A percentile compares a stretch with the other conserved stretches of the same genome.
phyloP scores from a whole-genome alignment of 2,888 invertebrate species.

The Ernsta delagoae region DNA sequence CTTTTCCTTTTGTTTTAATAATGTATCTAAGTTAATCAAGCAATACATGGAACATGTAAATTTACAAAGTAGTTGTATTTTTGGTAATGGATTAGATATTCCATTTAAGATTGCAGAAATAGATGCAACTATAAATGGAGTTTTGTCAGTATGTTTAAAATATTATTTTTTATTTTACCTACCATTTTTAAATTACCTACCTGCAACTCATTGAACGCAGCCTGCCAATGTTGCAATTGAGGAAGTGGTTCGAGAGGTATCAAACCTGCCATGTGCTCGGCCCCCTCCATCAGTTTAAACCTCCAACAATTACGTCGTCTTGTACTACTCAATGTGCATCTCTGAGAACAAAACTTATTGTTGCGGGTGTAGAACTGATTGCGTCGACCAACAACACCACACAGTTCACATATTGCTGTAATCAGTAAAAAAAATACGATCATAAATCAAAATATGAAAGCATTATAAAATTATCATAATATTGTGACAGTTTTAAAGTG shows the following conservation, averaged over 20 bases:
- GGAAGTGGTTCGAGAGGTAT: slow-evolving; percentile 80
- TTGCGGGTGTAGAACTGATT: slow-evolving; percentile 70
- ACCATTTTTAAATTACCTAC: slow-evolving; percentile 55
- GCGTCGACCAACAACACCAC: slow-evolving; percentile 73
- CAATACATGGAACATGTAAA: too few species aligned
- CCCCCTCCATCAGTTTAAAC: slow-evolving; percentile 77
- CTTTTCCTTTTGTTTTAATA: too few species aligned
- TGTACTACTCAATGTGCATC: slow-evolving; percentile 65
- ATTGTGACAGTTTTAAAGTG: too few species aligned
- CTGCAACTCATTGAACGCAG: slow-evolving; percentile 69
- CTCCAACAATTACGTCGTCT: slow-evolving; percentile 65
- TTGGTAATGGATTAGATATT: too few species aligned
- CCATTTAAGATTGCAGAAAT: too few species aligned
- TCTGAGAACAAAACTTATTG: slow-evolving; percentile 72
- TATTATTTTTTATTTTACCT: too few species aligned
- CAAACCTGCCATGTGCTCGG: slow-evolving; percentile 78
- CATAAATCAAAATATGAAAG: too few species aligned
- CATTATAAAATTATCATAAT: too few species aligned
- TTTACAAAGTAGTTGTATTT: too few species aligned
- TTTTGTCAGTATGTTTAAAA: too few species aligned
- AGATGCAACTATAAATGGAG: too few species aligned
- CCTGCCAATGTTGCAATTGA: slow-evolving; percentile 78
- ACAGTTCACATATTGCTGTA: slow-evolving; percentile 78
- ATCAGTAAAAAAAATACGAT: slow-evolving; percentile 17
- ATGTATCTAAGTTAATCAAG: too few species aligned